Conservation (phyloP, 2,888 invertebrate species). For the Bhutanitis thaidina region DNA sequence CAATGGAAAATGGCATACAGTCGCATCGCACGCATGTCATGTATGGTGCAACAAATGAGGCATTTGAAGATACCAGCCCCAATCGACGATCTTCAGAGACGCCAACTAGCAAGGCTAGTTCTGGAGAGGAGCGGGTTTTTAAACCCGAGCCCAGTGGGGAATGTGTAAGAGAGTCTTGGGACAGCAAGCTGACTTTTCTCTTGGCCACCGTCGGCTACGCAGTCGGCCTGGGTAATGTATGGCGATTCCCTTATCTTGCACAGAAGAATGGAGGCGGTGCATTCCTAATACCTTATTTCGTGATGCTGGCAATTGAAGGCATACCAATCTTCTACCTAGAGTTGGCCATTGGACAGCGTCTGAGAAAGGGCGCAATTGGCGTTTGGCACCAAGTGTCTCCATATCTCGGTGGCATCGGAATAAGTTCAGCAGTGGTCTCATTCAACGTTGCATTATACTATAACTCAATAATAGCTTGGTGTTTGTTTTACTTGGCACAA, state of each 20-base stretch:
- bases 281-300: constrained; percentile 97
- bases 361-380: constrained; percentile 96
- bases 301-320: constrained; percentile 96
- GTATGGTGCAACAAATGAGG: constrained; percentile 94
- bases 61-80: constrained; percentile 81
- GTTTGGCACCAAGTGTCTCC: constrained; percentile 97
- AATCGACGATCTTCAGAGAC: constrained; percentile 63
- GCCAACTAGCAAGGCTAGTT: constrained; percentile 81
- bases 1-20: constrained; percentile 83
- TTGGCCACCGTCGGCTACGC: constrained; percentile 97
- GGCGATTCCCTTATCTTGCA: constrained; percentile 96
- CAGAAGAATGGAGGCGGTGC: constrained; percentile 98
- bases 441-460: constrained; percentile 98
- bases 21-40: constrained; percentile 73
- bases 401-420: constrained; percentile 92
- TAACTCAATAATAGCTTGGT: constrained; percentile 99
- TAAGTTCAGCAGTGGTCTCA: constrained; percentile 96
- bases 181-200: constrained; percentile 94
- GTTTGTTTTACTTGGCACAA: constrained; percentile 95
- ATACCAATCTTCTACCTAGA: constrained; percentile 98
- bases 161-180: constrained; percentile 93
- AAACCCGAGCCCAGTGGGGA: constrained; percentile 84
- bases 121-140: constrained; percentile 82
- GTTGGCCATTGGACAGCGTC: constrained; percentile 94
- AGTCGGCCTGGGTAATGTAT: constrained; percentile 96